Percentiles rank a stretch among this genome's conserved stretches.
phyloP scores from a whole-genome alignment of 2,797 vertebrate genomes.

The Gymnothorax reevesii region DNA sequence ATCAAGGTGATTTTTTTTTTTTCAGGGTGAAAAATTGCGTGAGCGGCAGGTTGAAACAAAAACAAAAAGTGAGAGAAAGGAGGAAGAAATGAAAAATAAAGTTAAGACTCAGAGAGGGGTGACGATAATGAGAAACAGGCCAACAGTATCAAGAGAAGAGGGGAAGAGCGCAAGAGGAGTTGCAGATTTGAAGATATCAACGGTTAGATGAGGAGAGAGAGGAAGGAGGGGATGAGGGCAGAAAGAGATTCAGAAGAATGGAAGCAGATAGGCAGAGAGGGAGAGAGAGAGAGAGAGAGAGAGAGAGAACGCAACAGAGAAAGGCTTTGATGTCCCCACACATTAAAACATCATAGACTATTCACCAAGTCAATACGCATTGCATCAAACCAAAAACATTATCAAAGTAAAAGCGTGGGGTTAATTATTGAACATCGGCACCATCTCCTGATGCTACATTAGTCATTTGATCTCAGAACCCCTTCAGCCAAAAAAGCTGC shows the following conservation, averaged over 20 bases:
- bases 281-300: background rate
- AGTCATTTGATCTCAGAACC: too few relatives aligned
- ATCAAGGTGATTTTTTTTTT: background rate
- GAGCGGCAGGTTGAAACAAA: background rate
- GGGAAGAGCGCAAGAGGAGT: background rate
- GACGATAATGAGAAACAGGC: background rate
- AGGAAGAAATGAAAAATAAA: constrained; percentile 2
- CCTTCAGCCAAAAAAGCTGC: too few relatives aligned
- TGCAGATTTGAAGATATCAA: constrained; percentile 26
- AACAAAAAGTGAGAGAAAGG: background rate
- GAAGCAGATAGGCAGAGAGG: background rate
- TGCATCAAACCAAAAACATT: too few relatives aligned
- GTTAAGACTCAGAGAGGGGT: background rate
- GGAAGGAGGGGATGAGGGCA: background rate
- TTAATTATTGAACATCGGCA: too few relatives aligned
- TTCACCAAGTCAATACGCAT: too few relatives aligned
- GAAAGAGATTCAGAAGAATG: background rate
- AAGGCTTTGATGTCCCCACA: background rate
- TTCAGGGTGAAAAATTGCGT: too few relatives aligned
- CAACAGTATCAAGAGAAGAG: background rate
- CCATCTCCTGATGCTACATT: too few relatives aligned
- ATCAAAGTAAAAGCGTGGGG: too few relatives aligned
- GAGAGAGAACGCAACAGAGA: background rate
- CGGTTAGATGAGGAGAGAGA: constrained; percentile 1
- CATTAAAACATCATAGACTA: too few relatives aligned